Conservation (phyloP, 2,888 invertebrate species). For the Drymonia ruficornis region DNA sequence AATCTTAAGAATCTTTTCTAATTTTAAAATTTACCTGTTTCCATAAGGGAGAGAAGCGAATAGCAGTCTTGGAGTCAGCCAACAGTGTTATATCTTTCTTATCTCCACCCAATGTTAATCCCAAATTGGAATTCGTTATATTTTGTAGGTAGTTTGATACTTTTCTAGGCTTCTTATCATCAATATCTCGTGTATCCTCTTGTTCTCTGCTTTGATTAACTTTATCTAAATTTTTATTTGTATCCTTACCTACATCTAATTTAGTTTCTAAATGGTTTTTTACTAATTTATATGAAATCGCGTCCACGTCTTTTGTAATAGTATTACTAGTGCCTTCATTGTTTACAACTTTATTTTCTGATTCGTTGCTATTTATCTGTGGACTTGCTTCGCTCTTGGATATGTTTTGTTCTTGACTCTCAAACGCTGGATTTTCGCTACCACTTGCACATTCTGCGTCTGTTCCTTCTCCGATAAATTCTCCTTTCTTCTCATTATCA, state of each 20-base stretch:
- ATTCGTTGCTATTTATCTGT: neutral
- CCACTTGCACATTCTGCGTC: neutral
- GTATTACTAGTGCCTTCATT: conserved; percentile 1
- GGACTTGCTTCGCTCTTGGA: neutral
- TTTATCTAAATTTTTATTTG: neutral
- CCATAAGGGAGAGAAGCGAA: conserved; percentile 74
- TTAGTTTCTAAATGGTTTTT: neutral
- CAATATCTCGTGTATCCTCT: conserved; percentile 6
- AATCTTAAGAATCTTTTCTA: neutral
- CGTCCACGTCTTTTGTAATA: neutral
- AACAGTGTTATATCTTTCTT: conserved; percentile 60
- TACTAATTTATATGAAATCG: neutral
- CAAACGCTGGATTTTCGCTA: conserved; percentile 2
- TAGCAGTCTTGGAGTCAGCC: conserved; percentile 63
- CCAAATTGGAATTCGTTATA: conserved; percentile 58
- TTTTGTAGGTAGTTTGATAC: conserved; percentile 64
- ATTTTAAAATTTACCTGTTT: conserved; percentile 67
- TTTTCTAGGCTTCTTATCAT: conserved; percentile 30
- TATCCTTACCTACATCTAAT: neutral
- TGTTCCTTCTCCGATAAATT: neutral
- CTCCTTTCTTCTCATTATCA: neutral
- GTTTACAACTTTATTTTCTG: neutral
- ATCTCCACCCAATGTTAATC: conserved; percentile 44
- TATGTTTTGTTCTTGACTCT: neutral
- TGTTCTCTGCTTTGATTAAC: neutral